Percentiles rank a stretch among this genome's conserved stretches.
phyloP scores from a whole-genome alignment of 2,797 vertebrate genomes.

The Botia almorhae region DNA sequence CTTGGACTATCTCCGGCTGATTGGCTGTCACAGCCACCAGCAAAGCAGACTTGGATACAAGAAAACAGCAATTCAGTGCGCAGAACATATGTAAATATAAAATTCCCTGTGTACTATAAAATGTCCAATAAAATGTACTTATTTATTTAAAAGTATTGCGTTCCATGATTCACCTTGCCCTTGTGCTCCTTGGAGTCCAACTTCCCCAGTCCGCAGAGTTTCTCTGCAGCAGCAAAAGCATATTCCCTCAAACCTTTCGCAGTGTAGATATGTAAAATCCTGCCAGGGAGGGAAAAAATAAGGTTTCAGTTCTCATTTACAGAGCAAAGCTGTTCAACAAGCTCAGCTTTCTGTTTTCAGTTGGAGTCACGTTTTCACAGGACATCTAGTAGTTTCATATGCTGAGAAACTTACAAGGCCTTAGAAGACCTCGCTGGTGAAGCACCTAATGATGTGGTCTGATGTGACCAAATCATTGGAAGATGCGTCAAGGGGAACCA shows the following conservation, averaged over 20 bases:
- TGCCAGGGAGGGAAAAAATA: conserved; percentile 62
- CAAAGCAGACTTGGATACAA: conserved; percentile 81
- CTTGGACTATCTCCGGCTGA: conserved; percentile 86
- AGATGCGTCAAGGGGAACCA: not conserved
- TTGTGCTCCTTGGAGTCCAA: conserved; percentile 89
- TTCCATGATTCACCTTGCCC: conserved; percentile 82
- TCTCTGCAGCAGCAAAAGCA: conserved; percentile 85
- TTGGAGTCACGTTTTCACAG: not conserved
- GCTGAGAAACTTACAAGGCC: conserved; percentile 12
- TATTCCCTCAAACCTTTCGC: conserved; percentile 86
- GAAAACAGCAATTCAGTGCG: not conserved
- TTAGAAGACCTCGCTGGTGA: not conserved
- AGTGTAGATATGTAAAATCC: conserved; percentile 88
- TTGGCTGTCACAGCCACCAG: conserved; percentile 89
- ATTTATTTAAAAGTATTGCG: not conserved
- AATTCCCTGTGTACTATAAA: too few species aligned
- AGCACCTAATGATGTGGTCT: conserved; percentile 1
- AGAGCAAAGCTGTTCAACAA: not conserved
- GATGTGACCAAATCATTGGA: not conserved
- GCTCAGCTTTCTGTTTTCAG: not conserved
- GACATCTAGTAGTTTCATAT: conserved; percentile 5
- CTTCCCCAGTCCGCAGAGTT: conserved; percentile 72
- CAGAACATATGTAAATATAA: not conserved
- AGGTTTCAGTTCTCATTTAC: conserved; percentile 34
- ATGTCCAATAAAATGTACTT: not conserved